Base-by-base conservation (phyloP, 1,140 invertebrate genomes). In the Ostrea denselamellosa region DNA sequence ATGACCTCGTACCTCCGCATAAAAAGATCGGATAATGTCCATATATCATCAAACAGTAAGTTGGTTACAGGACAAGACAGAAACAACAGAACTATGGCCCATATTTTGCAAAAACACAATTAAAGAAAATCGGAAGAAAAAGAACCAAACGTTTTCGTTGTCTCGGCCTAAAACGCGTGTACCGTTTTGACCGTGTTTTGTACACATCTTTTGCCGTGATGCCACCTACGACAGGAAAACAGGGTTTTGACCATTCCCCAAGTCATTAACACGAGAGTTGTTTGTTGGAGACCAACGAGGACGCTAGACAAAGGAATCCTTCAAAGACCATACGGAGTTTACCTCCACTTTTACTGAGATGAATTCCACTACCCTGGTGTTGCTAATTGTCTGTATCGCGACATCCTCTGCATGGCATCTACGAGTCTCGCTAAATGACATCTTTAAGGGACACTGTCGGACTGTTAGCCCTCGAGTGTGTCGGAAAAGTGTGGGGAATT, bases 401-500 rank as follows among this genome's bases (percentile, higher is more conserved):
- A 25, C 68, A 28, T 77, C 68, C 12, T 77, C 68, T 10, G 68
- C 68, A 0, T 77, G 68, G 68, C 68, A 77, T 34, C 68, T 77
- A 12, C 68, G 68, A 25, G 68, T 77, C 12, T 77, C 68, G 68
- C 28, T 77, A 34, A 77, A 77, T 17, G 68, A 77, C 68, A 77
- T 77, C 9, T 77, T 77, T 77, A 77, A 77, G 68, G 68, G 68
- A 25, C 68, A 77, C 22, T 77, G 68, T 77, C 68, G 68, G 14
- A 77, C 68, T 2, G 68, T 77, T 25, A 77, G 68, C 9, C 68
- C 68, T 28, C 25, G 68, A 14, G 68, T 77, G 68, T 77, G 68
- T 77, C 68, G 68, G 68, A 77, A 77, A 77, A 77, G 68, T 77
- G 14, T 77, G 25, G 25, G 28, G 25, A 77, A 77, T 25, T 28